Conservation (phyloP, 30 jellyfish, hydroid and myxozoan genomes). For the Hydra vulgaris region DNA sequence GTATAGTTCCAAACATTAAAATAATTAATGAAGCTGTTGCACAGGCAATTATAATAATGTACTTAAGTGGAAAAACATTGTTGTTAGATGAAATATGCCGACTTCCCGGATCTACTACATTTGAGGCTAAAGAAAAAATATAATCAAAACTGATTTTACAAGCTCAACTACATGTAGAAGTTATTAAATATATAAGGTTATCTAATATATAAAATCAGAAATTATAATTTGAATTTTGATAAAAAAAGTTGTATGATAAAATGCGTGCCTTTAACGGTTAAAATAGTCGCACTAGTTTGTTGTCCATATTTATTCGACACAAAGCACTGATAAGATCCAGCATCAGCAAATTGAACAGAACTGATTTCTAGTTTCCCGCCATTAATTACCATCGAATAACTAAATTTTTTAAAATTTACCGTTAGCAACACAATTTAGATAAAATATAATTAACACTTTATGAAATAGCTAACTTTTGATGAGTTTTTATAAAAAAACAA, state of each 20-base stretch:
- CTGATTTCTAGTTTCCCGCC: conserved; percentile 9
- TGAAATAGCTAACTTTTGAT: no score
- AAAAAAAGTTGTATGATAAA: no score
- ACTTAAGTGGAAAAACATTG: not conserved
- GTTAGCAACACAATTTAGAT: no score
- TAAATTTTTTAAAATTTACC: no score
- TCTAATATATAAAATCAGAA: no score
- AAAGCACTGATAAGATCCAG: conserved; percentile 19
- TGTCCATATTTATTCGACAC: conserved; percentile 19
- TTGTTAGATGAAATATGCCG: not conserved
- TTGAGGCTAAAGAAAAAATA: conserved; percentile 12
- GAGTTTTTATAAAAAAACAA: no score
- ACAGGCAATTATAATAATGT: conserved; percentile 20
- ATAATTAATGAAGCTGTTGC: not conserved
- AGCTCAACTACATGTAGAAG: no score
- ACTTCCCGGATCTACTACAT: not conserved
- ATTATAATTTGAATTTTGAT: no score
- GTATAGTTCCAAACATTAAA: not conserved
- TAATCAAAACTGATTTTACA: no score
- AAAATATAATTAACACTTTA: no score
- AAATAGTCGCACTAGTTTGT: not conserved
- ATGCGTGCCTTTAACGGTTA: conserved; percentile 8
- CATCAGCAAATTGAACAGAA: conserved; percentile 8
- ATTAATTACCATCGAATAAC: conserved; percentile 5
- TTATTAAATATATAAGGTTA: no score